phyloP scores from a whole-genome alignment of 2,888 invertebrate species.

The Zaprionus lineosus region DNA sequence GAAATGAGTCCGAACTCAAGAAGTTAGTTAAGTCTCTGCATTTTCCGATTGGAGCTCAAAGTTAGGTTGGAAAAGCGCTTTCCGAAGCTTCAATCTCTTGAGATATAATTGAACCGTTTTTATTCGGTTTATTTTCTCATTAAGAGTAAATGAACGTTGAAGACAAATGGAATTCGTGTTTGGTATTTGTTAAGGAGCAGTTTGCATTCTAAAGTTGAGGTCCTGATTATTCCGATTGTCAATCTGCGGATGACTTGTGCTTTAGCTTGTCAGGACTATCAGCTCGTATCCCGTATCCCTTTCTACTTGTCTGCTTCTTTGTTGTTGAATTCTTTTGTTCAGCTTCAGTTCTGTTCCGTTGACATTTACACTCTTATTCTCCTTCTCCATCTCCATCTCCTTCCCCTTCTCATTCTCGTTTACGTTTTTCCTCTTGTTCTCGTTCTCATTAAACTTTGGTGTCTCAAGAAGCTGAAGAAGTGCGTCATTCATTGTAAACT shows the following conservation, averaged over 20 bases:
- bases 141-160: not conserved
- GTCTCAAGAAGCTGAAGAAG: slow-evolving; percentile 23
- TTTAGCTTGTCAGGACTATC: slow-evolving; percentile 14
- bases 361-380: too few species aligned
- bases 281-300: not conserved
- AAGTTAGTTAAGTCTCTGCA: not conserved
- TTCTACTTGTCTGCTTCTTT: not conserved
- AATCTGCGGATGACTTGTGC: slow-evolving; percentile 5
- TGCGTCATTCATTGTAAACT: slow-evolving; percentile 32
- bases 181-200: slow-evolving; percentile 3
- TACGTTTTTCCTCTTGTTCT: slow-evolving; percentile 16
- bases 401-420: too few species aligned
- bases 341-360: too few species aligned
- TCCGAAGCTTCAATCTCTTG: not conserved
- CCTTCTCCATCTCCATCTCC: too few species aligned
- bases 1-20: too few species aligned
- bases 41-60: not conserved
- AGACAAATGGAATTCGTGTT: not conserved
- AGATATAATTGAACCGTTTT: not conserved
- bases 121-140: not conserved
- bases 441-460: slow-evolving; percentile 45
- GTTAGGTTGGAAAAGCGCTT: not conserved
- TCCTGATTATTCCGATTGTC: slow-evolving; percentile 10
- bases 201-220: slow-evolving; percentile 13
- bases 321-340: slow-evolving; percentile 13